Conservation (phyloP, 2,797 vertebrate genomes). For the Artibeus lituratus region DNA sequence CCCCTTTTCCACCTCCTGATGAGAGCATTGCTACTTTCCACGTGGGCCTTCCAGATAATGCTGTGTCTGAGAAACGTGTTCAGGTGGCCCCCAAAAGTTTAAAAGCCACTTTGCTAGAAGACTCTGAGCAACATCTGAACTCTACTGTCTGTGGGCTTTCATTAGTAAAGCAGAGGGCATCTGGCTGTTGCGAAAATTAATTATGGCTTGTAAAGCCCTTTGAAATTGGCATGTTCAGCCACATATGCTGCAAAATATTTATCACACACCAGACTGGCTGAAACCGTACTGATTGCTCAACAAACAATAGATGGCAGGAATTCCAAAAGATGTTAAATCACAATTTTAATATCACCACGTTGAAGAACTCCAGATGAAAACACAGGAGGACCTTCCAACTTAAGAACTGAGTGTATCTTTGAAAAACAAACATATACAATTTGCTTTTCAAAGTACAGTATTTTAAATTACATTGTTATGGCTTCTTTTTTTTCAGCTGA, state of each 20-base stretch:
- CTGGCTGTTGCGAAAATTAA: constrained; percentile 65
- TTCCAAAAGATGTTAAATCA: constrained; percentile 19
- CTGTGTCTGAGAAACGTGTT: neutral
- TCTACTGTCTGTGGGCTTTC: constrained; percentile 5
- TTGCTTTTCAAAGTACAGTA: constrained; percentile 10
- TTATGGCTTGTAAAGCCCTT: constrained; percentile 55
- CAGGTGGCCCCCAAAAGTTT: neutral
- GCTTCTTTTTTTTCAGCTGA: neutral
- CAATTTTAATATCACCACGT: neutral
- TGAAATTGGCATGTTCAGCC: constrained; percentile 60
- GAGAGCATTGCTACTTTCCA: neutral
- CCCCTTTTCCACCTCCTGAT: neutral
- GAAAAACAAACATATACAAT: neutral
- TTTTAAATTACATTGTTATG: neutral
- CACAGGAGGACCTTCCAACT: neutral
- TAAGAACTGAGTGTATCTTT: neutral
- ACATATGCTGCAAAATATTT: constrained; percentile 62
- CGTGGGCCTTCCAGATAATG: neutral
- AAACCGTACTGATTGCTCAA: constrained; percentile 20
- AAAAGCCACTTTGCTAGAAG: neutral
- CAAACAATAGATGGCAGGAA: constrained; percentile 39
- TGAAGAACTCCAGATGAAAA: neutral
- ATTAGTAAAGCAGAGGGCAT: constrained; percentile 25
- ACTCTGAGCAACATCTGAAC: neutral
- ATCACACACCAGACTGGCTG: constrained; percentile 50